Conservation (phyloP, 64 coral and sea anemone genomes). For the Hydrozoanthus tunicans region DNA sequence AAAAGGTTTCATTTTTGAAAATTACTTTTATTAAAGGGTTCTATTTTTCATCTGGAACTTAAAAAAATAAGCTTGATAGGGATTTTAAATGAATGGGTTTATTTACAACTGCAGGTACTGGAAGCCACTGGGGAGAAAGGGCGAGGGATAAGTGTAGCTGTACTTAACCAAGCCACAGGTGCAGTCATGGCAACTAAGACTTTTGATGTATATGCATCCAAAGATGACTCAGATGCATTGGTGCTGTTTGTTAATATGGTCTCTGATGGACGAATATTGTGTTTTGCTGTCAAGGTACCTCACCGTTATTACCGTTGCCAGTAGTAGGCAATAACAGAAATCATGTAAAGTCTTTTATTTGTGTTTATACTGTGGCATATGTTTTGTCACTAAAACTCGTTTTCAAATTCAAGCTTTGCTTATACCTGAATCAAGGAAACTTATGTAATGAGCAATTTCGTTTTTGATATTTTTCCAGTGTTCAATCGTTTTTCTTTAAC, state of each 20-base stretch:
- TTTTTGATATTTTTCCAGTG: no score
- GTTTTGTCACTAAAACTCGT: not conserved
- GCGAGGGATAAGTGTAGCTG: slow-evolving; percentile 76
- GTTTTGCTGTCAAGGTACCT: slow-evolving; percentile 83
- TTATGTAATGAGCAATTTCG: no score
- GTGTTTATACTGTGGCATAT: not conserved
- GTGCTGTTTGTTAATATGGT: slow-evolving; percentile 95
- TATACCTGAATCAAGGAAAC: no score
- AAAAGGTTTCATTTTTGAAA: no score
- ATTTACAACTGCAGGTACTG: slow-evolving; percentile 59
- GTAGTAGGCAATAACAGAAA: no score
- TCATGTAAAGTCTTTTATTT: no score
- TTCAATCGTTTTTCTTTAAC: no score
- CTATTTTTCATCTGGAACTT: no score
- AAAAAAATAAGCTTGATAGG: no score
- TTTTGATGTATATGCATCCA: slow-evolving; percentile 89
- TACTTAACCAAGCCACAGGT: slow-evolving; percentile 93
- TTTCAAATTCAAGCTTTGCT: not conserved
- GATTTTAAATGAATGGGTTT: not conserved
- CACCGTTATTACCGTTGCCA: no score
- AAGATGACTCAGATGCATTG: slow-evolving; percentile 91
- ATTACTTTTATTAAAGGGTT: no score
- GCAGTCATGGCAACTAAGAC: slow-evolving; percentile 97
- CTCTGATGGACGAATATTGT: slow-evolving; percentile 94
- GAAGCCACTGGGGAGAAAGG: slow-evolving; percentile 72